These are phyloP conservation scores for Chelonus insularis DNA, from an alignment of 1,140 invertebrate species.

Conservation along the genomic window DNA sequence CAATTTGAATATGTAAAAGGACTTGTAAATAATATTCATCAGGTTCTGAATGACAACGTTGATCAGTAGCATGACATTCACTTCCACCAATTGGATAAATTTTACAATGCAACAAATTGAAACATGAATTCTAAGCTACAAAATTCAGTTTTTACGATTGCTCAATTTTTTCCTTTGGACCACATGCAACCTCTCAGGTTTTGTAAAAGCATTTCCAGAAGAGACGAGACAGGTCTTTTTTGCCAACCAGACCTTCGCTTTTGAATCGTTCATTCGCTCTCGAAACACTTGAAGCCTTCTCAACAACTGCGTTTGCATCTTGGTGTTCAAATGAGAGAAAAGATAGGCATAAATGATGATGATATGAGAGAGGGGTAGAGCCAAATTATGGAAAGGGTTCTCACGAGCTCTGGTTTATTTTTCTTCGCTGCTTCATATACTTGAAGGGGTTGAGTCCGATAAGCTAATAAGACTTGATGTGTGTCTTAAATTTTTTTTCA, in stretches of 20 bases:
- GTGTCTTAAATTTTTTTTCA: conserved; percentile 3
- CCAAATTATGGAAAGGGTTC: conserved; percentile 36
- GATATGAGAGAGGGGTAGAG: too few relatives aligned
- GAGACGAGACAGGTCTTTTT: conserved; percentile 23
- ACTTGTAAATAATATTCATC: too few relatives aligned
- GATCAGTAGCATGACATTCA: too few relatives aligned
- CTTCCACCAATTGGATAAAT: too few relatives aligned
- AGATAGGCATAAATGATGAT: not conserved
- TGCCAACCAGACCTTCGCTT: not conserved
- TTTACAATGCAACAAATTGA: conserved; percentile 8
- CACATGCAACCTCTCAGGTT: conserved; percentile 9
- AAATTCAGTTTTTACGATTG: not conserved
- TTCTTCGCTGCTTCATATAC: conserved; percentile 39
- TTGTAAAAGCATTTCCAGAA: conserved; percentile 27
- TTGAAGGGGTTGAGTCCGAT: conserved; percentile 43
- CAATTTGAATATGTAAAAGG: too few relatives aligned
- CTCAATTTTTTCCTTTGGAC: not conserved
- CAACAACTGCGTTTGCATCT: conserved; percentile 26
- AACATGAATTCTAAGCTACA: not conserved
- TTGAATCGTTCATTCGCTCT: conserved; percentile 9
- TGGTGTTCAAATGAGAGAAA: not conserved
- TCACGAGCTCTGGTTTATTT: conserved; percentile 45
- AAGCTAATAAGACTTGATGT: conserved; percentile 48
- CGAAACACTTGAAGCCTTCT: conserved; percentile 8
- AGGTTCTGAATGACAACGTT: too few relatives aligned